Percentiles rank a stretch among this genome's conserved stretches.
phyloP scores from a whole-genome alignment of 2,888 invertebrate species.

The Melipona beecheii region DNA sequence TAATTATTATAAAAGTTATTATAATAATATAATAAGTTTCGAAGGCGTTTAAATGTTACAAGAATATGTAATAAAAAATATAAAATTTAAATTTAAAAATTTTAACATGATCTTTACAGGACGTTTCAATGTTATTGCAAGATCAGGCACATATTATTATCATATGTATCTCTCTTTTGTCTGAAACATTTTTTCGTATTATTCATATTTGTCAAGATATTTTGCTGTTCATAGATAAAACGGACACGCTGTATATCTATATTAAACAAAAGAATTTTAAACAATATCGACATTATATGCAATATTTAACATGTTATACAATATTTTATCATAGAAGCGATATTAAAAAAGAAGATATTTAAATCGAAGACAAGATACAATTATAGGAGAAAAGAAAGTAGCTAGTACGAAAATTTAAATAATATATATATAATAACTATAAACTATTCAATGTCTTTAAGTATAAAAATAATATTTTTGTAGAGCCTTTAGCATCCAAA shows the following conservation, averaged over 20 bases:
- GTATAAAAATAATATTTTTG: constrained; percentile 21
- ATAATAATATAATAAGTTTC: no score
- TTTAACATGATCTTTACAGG: no score
- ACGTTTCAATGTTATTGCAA: no score
- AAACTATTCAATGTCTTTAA: not conserved
- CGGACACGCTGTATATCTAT: not conserved
- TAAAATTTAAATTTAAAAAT: no score
- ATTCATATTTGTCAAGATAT: no score
- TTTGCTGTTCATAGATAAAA: no score
- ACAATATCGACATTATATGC: not conserved
- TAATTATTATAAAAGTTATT: no score
- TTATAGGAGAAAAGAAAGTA: not conserved
- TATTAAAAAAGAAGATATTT: not conserved
- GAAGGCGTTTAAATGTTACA: no score
- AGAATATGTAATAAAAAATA: not conserved
- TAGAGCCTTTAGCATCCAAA: constrained; percentile 4
- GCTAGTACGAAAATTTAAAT: not conserved
- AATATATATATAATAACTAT: not conserved
- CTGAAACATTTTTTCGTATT: no score
- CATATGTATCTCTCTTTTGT: no score
- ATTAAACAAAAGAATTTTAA: constrained; percentile 2
- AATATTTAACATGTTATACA: not conserved
- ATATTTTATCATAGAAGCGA: not conserved
- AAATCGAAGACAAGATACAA: not conserved
- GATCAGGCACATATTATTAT: no score